phyloP scores from a whole-genome alignment of 2,888 invertebrate genomes.

The Trichacis sp. region DNA sequence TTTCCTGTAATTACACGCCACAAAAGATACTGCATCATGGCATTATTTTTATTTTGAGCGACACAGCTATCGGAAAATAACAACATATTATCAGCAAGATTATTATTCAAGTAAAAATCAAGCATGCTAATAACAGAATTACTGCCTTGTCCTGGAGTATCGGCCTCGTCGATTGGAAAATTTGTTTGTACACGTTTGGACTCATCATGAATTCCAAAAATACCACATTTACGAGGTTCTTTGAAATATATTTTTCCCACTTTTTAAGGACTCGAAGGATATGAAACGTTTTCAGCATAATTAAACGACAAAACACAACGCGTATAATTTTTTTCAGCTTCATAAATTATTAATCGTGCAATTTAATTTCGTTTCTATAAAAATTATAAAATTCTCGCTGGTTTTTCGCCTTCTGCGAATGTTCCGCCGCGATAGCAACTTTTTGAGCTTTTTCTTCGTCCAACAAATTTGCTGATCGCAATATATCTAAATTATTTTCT shows the following conservation, averaged over 20 bases:
- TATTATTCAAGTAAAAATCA: conserved; percentile 7
- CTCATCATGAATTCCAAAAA: conserved; percentile 3
- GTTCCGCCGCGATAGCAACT: too few species aligned
- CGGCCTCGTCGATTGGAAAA: conserved; percentile 5
- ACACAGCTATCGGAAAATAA: conserved; percentile 5
- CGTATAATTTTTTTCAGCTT: too few species aligned
- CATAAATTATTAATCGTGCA: too few species aligned
- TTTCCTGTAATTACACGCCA: conserved; percentile 8
- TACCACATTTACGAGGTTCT: neutral
- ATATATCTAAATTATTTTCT: too few species aligned
- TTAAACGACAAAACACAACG: too few species aligned
- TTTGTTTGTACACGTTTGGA: neutral
- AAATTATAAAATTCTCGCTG: too few species aligned
- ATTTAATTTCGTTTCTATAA: too few species aligned
- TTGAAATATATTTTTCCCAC: too few species aligned
- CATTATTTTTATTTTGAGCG: conserved; percentile 12
- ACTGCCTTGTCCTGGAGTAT: conserved; percentile 6
- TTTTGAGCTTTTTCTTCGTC: conserved; percentile 6
- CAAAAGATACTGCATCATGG: conserved; percentile 6
- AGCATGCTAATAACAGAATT: conserved; percentile 8
- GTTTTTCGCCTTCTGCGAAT: too few species aligned
- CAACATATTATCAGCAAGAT: neutral
- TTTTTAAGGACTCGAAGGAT: too few species aligned
- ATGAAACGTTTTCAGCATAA: too few species aligned
- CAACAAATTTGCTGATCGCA: neutral